Conservation (phyloP, 1,140 invertebrate genomes). For the Euwallacea similis region DNA sequence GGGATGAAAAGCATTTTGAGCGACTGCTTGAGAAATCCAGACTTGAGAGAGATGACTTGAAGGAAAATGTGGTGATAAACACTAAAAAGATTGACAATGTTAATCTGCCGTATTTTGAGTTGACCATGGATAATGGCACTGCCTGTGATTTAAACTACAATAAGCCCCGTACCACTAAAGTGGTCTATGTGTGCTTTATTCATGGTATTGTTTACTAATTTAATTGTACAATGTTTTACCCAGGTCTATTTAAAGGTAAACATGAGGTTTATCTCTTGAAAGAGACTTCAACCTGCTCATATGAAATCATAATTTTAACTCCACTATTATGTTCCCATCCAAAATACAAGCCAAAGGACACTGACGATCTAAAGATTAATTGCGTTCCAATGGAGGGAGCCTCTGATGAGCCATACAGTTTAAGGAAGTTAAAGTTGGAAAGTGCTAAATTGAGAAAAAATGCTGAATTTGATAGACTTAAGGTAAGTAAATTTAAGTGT, state of each 20-base stretch:
- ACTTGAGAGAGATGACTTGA: conserved; percentile 57
- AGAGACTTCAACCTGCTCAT: conserved; percentile 92
- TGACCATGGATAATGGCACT: conserved; percentile 80
- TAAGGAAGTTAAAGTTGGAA: conserved; percentile 72
- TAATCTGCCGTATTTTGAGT: conserved; percentile 79
- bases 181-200: conserved; percentile 83
- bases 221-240: background rate
- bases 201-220: conserved; percentile 56
- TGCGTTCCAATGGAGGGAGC: conserved; percentile 73
- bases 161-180: conserved; percentile 75
- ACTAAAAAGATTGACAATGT: conserved; percentile 83
- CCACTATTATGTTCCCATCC: conserved; percentile 86
- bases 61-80: conserved; percentile 57
- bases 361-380: conserved; percentile 77
- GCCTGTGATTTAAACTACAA: conserved; percentile 87
- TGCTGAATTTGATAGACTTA: conserved; percentile 67
- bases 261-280: conserved; percentile 92
- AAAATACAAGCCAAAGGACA: conserved; percentile 81
- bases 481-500: conserved; percentile 52
- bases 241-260: conserved; percentile 54
- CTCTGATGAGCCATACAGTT: conserved; percentile 72
- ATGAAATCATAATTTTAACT: conserved; percentile 87
- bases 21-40: conserved; percentile 61
- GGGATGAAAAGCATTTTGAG: conserved; percentile 60
- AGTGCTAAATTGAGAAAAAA: conserved; percentile 69